Evolutionary conservation across 2,888 invertebrate species (phyloP), one percentile per base, ranked within the genome.

Genomic region (Acanthosepion esculentum): DNA sequence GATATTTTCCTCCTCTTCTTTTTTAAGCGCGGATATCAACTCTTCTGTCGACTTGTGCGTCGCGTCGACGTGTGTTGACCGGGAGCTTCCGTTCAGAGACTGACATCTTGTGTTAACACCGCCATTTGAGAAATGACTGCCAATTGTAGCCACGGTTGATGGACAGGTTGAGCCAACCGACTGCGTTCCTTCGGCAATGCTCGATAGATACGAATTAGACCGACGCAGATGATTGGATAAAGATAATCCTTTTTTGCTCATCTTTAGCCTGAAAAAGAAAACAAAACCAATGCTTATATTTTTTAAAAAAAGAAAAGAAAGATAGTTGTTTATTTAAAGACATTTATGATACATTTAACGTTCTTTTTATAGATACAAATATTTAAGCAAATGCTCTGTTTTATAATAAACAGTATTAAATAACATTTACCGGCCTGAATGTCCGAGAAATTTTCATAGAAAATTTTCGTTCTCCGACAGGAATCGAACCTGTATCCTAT

Each of bases 201-300:
- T 26, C 23, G 48, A 53, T 41, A 94, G 64, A 59, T 94, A 94
- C 64, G 94, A 94, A 64, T 55, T 94, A 6, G 94, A 94, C 5
- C 94, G 94, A 20, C 59, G 55, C 6, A 48, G 48, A 50, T 29
- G 92, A 92, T 92, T 48, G 10, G 92, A 92, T n/a, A 92, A 48
- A 6, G 92, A 48, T 92, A 78, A 33, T 78, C 78, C 78, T n/a
- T 78, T 78, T 78, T 33, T 78, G n/a, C 7, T 78, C 78, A 78
- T 78, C 78, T n/a, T 78, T 33, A 33, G 78, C 7, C 78, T 78
- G 78, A 5, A 78, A 78, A 78, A 78, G 12, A 78, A 78, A 78
- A 78, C 2, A 59, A 59, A 59, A 59, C 5, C 20, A 55, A 55
- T 55, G 20, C 4, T 18, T 20, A 55, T 55, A 5, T 15, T 20